These are phyloP conservation scores for Crepidodera aurea DNA, from an alignment of 2,888 invertebrate genomes.

Conservation along the genomic window DNA sequence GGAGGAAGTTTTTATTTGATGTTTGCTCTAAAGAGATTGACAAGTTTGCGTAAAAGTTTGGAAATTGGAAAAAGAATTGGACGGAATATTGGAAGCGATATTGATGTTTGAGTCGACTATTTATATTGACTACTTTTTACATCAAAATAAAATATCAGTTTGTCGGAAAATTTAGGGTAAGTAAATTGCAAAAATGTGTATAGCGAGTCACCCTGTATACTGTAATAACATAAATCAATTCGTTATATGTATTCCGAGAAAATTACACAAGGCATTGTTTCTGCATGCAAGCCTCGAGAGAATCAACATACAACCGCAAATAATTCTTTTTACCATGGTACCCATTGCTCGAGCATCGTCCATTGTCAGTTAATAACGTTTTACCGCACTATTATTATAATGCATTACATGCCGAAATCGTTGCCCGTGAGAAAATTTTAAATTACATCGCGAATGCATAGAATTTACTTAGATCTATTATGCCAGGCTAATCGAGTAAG, in stretches of 20 bases:
- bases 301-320: conserved; percentile 8
- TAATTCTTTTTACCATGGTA: background rate
- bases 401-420: conserved; percentile 26
- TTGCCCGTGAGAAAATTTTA: conserved; percentile 25
- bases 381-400: conserved; percentile 30
- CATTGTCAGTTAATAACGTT: conserved; percentile 23
- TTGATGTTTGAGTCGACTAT: too few species aligned
- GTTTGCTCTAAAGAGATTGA: conserved; percentile 34
- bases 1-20: conserved; percentile 31
- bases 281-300: background rate
- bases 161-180: too few species aligned
- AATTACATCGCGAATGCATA: conserved; percentile 20
- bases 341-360: background rate
- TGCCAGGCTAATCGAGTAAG: background rate
- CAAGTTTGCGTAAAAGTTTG: conserved; percentile 31
- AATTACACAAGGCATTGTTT: background rate
- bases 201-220: too few species aligned
- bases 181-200: too few species aligned
- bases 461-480: conserved; percentile 16
- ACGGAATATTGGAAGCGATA: background rate
- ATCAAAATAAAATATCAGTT: too few species aligned
- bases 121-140: too few species aligned
- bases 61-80: conserved; percentile 6
- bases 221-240: background rate
- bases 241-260: background rate